These are phyloP conservation scores for Asobara japonica DNA, from an alignment of 1,140 invertebrate species.

Conservation along the genomic window DNA sequence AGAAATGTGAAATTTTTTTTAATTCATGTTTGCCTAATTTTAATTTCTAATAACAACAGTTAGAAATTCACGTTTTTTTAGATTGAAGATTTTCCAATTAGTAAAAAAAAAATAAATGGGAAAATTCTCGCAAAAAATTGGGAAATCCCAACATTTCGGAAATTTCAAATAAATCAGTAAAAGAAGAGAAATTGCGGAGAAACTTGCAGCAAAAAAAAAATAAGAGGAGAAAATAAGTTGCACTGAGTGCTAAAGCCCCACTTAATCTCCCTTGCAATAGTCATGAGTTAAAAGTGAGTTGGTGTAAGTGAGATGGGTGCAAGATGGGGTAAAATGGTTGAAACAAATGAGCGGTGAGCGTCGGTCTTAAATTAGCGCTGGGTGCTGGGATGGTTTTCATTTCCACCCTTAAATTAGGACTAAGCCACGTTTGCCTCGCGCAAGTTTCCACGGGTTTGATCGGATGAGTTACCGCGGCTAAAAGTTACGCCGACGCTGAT, in stretches of 20 bases:
- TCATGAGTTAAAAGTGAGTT: conserved; percentile 1
- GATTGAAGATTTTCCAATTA: no score
- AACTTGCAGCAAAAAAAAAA: neutral
- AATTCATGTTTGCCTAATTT: neutral
- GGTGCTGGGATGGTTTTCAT: conserved; percentile 61
- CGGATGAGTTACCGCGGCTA: conserved; percentile 55
- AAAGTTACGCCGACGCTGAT: conserved; percentile 41
- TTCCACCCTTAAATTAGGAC: conserved; percentile 67
- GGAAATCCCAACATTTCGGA: no score
- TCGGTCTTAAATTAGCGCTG: conserved; percentile 65
- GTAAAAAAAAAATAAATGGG: no score
- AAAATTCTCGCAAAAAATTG: no score
- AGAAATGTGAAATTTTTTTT: neutral
- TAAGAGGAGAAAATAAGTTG: neutral
- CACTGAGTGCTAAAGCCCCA: neutral
- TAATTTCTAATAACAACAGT: no score
- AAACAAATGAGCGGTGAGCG: conserved; percentile 65
- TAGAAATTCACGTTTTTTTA: no score
- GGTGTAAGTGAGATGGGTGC: neutral
- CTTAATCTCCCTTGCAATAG: conserved; percentile 1
- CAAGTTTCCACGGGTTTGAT: conserved; percentile 60
- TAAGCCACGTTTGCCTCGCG: conserved; percentile 52
- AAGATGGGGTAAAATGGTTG: conserved; percentile 51
- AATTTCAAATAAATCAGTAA: no score
- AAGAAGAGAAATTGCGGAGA: no score